phyloP scores from a whole-genome alignment of 2,888 invertebrate genomes.

The Hesperia comma region DNA sequence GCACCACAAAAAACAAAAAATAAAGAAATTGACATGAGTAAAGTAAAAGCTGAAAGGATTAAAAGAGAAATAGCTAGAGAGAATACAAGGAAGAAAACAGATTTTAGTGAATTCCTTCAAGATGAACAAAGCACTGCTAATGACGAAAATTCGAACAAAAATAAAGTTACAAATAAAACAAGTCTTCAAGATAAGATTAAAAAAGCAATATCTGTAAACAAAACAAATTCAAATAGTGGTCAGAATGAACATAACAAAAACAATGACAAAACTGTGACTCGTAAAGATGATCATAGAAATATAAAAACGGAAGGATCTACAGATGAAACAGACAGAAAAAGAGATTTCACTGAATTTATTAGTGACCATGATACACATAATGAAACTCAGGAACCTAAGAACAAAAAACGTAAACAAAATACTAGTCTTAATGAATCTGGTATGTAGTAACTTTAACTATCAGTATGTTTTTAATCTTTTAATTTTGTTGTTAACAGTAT shows the following conservation, averaged over 20 bases:
- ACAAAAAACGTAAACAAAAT: constrained; percentile 55
- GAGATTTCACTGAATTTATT: constrained; percentile 60
- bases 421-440: constrained; percentile 73
- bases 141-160: background rate
- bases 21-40: background rate
- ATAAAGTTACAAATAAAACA: background rate
- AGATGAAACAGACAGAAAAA: constrained; percentile 38
- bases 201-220: background rate
- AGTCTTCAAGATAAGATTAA: background rate
- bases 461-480: too few species aligned
- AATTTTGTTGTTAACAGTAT: too few species aligned
- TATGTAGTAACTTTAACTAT: constrained; percentile 42
- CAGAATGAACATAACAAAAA: constrained; percentile 4
- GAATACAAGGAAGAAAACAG: background rate
- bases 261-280: constrained; percentile 24
- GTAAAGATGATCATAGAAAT: constrained; percentile 31
- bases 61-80: background rate
- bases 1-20: background rate
- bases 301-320: constrained; percentile 40
- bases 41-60: background rate
- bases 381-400: constrained; percentile 43
- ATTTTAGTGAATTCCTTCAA: background rate
- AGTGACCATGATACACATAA: constrained; percentile 44
- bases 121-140: background rate
- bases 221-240: background rate